Percentiles rank a stretch among this genome's conserved stretches.
Conservation (phyloP, 2,113 vertebrate species). For the Pseudopodoces humilis region DNA sequence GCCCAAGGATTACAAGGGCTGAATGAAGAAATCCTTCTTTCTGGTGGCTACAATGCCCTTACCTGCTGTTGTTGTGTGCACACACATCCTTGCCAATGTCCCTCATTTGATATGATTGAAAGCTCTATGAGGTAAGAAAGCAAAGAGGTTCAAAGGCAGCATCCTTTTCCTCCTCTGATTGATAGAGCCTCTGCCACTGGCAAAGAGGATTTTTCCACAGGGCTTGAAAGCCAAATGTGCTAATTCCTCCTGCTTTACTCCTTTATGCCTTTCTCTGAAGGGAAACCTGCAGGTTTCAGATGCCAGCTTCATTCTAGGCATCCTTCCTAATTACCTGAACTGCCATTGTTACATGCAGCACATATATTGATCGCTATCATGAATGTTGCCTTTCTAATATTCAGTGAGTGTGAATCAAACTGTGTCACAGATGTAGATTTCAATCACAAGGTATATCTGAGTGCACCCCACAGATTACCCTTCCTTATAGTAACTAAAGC, state of each 20-base stretch:
- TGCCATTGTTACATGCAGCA: neutral
- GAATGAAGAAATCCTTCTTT: slow-evolving; percentile 8
- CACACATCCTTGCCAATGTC: neutral
- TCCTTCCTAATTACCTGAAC: slow-evolving; percentile 61
- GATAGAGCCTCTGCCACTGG: slow-evolving; percentile 12
- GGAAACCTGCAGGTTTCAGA: slow-evolving; percentile 48
- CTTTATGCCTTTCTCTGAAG: slow-evolving; percentile 35
- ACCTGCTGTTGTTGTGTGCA: neutral
- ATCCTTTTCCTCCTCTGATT: neutral
- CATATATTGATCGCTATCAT: slow-evolving; percentile 26
- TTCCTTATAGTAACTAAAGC: neutral
- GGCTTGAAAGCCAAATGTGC: neutral
- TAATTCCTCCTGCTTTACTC: slow-evolving; percentile 2
- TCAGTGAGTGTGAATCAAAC: slow-evolving; percentile 13
- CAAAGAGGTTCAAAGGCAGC: neutral
- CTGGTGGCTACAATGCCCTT: neutral
- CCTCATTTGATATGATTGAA: neutral
- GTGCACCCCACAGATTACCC: slow-evolving; percentile 6
- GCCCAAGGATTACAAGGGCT: slow-evolving; percentile 4
- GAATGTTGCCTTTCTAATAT: slow-evolving; percentile 31
- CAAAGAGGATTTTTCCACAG: neutral
- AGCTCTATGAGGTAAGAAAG: neutral
- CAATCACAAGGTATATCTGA: slow-evolving; percentile 1
- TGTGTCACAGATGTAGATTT: slow-evolving; percentile 48
- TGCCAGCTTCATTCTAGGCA: slow-evolving; percentile 47